Evolutionary conservation across 2,888 invertebrate species (phyloP), one percentile per base, ranked within the genome.

Genomic region (Hyposoter dolosus): DNA sequence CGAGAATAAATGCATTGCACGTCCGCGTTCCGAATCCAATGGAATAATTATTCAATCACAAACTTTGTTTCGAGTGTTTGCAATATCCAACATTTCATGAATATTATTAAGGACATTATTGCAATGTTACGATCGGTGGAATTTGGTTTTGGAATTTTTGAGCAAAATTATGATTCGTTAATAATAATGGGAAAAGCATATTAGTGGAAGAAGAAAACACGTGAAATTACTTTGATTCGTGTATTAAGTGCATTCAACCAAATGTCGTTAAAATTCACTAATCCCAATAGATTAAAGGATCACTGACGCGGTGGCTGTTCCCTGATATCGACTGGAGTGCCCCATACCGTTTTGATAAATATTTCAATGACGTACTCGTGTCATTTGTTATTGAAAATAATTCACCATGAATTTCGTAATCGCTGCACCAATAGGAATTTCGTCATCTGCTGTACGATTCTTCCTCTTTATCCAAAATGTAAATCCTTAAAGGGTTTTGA

Each of bases 21-120:
- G 63, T 32, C n/a, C 10, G n/a, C 35, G 28, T 40, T 40, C 15
- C 28, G 17, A 35, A 74, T 19, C 1, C 12, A 65, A 53, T 74
- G 6, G 28, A 81, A 68, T 56, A 12, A n/a, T 74, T 53, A 81
- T 81, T 74, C 43, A 60, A 32, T 28, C 43, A 32, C 74, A 81
- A 75, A n/a, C 40, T 23, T 74, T 53, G 45, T 15, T 68, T 23
- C 6, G 60, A 74, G 32, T 71, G 28, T 60, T 43, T 74, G 56
- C 28, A 74, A 74, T 17, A 43, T 60, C 12, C 23, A 4, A 12
- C 19, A 10, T 23, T 40, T 9, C 43, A 5, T 23, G 23, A 56
- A 74, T 74, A 53, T 43, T 12, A 60, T 72, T 40, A 40, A 23
- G 23, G 15, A 23, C 43, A 43, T 23, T 72, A 12, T 40, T 23